These are phyloP conservation scores for Harmothoe impar DNA, from an alignment of 2,888 invertebrate genomes.

Conservation along the genomic window DNA sequence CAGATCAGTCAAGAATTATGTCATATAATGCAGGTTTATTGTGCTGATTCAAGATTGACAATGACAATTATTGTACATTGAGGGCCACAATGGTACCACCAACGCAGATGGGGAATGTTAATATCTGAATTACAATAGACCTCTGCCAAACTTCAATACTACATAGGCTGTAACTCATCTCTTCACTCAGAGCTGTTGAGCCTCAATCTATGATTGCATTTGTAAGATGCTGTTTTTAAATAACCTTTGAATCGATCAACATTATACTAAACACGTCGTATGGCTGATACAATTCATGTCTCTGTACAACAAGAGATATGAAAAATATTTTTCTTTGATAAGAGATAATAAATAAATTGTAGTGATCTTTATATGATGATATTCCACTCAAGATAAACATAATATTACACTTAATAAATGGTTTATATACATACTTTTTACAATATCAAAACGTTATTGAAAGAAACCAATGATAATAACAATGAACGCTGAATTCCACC, in stretches of 20 bases:
- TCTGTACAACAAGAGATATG: not conserved
- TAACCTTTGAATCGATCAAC: not conserved
- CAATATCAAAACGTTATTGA: conserved; percentile 17
- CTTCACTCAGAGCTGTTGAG: no score
- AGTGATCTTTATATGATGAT: not conserved
- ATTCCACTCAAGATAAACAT: conserved; percentile 22
- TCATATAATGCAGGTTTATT: conserved; percentile 14
- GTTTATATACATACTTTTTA: conserved; percentile 13
- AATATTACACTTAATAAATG: conserved; percentile 17
- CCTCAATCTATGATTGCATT: not conserved
- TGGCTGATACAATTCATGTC: not conserved
- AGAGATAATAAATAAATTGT: conserved; percentile 2
- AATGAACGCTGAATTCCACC: conserved; percentile 3
- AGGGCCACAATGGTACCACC: not conserved
- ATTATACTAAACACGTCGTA: not conserved
- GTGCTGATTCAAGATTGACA: not conserved
- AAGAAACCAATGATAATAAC: not conserved
- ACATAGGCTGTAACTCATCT: not conserved
- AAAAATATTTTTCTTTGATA: not conserved
- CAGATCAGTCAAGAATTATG: not conserved
- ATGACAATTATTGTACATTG: not conserved
- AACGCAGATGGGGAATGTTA: not conserved
- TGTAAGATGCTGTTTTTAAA: not conserved
- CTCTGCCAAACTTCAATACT: not conserved
- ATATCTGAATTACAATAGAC: not conserved